A percentile compares a stretch with the other conserved stretches of the same genome.
phyloP scores from a whole-genome alignment of 2,113 vertebrate genomes.

The Thamnaconus septentrionalis region DNA sequence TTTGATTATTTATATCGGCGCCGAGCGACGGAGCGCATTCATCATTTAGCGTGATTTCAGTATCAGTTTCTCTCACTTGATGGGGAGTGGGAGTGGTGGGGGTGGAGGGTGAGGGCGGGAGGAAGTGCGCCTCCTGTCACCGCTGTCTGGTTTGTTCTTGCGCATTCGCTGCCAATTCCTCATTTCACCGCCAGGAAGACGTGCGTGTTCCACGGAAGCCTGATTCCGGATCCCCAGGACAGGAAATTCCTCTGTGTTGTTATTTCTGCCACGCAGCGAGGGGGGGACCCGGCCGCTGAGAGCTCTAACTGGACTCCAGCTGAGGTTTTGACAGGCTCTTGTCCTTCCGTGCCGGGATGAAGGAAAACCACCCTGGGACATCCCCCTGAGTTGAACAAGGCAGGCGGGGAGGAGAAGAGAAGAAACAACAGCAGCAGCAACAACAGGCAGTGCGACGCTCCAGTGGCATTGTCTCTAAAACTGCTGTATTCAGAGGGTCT shows the following conservation, averaged over 20 bases:
- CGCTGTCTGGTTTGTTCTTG: too few relatives aligned
- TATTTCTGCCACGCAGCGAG: constrained; percentile 36
- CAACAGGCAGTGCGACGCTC: neutral
- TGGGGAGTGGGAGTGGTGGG: too few relatives aligned
- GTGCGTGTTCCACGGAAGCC: constrained; percentile 2
- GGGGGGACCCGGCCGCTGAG: constrained; percentile 24
- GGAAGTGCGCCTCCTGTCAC: too few relatives aligned
- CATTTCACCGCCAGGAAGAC: neutral
- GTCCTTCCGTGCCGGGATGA: constrained; percentile 52
- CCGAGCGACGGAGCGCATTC: constrained; percentile 14
- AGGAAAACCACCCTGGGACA: constrained; percentile 50
- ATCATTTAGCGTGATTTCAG: constrained; percentile 27
- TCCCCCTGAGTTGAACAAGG: constrained; percentile 50
- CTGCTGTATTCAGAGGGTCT: too few relatives aligned
- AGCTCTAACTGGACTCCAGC: constrained; percentile 47
- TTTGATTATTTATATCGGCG: constrained; percentile 55
- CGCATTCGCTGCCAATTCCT: too few relatives aligned
- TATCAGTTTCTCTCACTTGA: constrained; percentile 12
- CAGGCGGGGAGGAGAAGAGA: constrained; percentile 28
- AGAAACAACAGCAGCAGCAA: neutral
- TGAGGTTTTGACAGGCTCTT: constrained; percentile 64
- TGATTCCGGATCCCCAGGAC: constrained; percentile 18
- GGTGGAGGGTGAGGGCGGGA: too few relatives aligned
- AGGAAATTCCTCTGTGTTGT: constrained; percentile 33
- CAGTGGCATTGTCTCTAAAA: too few relatives aligned